A percentile compares a stretch with the other conserved stretches of the same genome.
Conservation (phyloP, 2,113 vertebrate genomes). For the Carollia perspicillata region DNA sequence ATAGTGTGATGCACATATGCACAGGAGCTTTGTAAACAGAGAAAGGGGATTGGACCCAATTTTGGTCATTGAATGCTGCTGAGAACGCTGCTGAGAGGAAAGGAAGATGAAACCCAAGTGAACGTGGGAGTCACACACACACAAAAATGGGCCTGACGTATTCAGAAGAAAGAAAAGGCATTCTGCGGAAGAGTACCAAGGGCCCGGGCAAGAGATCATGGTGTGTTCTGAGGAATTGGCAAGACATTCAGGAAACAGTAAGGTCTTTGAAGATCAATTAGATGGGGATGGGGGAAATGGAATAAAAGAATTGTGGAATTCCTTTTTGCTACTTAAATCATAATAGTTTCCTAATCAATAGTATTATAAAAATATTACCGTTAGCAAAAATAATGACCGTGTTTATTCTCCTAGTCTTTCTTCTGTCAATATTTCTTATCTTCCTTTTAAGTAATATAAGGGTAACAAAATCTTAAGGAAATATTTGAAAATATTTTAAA, state of each 20-base stretch:
- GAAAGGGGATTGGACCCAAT: neutral
- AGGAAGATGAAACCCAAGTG: neutral
- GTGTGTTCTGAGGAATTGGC: neutral
- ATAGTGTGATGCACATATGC: neutral
- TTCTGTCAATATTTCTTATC: neutral
- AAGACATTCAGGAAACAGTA: neutral
- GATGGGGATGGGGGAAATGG: neutral
- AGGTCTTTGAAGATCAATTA: neutral
- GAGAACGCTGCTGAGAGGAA: neutral
- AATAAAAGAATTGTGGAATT: neutral
- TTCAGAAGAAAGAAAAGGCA: neutral
- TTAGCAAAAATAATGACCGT: neutral
- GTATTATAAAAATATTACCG: neutral
- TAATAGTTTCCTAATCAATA: conserved; percentile 1
- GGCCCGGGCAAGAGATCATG: neutral
- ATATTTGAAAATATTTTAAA: conserved; percentile 10
- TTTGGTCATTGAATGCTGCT: neutral
- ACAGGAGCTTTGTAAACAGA: neutral
- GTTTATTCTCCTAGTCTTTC: neutral
- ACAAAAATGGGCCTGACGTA: neutral
- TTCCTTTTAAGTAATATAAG: neutral
- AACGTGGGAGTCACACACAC: neutral
- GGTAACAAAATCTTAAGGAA: neutral
- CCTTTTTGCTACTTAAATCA: neutral
- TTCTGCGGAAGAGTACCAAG: neutral